Evolutionary conservation across 2,797 vertebrate species (phyloP).

Genomic region (Brachyalestes nurse): DNA sequence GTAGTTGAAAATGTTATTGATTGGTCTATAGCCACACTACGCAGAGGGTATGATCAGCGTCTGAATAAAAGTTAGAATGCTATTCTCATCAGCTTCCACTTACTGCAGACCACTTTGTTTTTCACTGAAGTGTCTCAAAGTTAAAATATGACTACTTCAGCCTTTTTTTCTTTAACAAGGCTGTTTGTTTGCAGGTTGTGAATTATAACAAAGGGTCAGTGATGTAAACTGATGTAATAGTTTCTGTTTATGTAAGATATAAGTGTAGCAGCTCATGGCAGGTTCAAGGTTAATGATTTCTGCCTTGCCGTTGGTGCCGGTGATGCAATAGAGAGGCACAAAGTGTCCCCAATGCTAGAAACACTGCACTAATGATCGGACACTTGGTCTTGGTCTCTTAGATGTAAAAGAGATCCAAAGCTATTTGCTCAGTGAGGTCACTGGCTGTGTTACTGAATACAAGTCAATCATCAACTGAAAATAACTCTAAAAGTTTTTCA

Average conservation of each 20-base stretch:
- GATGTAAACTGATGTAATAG: constrained; percentile 28
- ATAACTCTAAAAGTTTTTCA: background rate
- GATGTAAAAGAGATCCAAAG: background rate
- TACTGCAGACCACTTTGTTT: background rate
- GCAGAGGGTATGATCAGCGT: background rate
- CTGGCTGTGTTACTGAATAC: background rate
- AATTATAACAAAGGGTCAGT: constrained; percentile 10
- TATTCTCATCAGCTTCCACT: background rate
- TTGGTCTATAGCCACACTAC: background rate
- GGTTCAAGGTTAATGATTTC: constrained; percentile 5
- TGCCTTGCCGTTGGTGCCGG: background rate
- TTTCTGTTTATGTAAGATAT: background rate
- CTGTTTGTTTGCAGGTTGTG: background rate
- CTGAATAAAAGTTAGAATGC: background rate
- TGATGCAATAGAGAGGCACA: constrained; percentile 1
- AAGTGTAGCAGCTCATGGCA: background rate
- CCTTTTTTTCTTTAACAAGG: background rate
- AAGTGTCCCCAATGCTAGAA: background rate
- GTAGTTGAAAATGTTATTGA: background rate
- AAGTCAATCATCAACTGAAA: background rate
- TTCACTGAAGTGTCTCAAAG: background rate
- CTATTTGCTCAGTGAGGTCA: background rate
- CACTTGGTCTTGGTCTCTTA: background rate
- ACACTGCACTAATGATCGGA: background rate
- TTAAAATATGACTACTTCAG: background rate